phyloP scores from a whole-genome alignment of 2,888 invertebrate genomes.

The Gibbula magus region DNA sequence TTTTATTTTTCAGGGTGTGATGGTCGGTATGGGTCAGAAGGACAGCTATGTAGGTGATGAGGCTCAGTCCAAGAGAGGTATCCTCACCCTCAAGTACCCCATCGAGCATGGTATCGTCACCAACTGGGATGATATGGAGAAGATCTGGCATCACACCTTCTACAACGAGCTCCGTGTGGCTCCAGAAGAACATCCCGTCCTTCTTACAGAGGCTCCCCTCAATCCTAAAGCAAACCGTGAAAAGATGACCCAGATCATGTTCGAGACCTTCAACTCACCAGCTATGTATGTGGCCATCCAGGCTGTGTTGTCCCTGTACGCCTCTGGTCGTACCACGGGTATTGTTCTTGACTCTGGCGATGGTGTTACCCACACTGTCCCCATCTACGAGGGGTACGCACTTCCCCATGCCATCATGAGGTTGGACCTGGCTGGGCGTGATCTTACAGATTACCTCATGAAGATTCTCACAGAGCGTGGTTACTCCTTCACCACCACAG shows the following conservation, averaged over 20 bases:
- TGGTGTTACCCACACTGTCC: constrained; percentile 95
- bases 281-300: constrained; percentile 96
- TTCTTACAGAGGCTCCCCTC: constrained; percentile 90
- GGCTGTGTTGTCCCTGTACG: constrained; percentile 95
- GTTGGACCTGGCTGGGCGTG: constrained; percentile 62
- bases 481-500: constrained; percentile 78
- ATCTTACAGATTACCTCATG: constrained; percentile 65
- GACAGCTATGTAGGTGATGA: constrained; percentile 71
- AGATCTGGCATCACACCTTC: constrained; percentile 74
- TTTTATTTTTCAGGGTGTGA: constrained; percentile 48
- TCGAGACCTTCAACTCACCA: constrained; percentile 89
- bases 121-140: constrained; percentile 74
- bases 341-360: constrained; percentile 96
- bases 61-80: constrained; percentile 70
- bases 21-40: constrained; percentile 68
- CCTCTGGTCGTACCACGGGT: constrained; percentile 97
- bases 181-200: constrained; percentile 87
- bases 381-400: constrained; percentile 77
- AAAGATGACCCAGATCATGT: constrained; percentile 84
- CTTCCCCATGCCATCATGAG: constrained; percentile 63
- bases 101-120: constrained; percentile 73
- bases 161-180: constrained; percentile 75
- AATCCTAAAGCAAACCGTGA: constrained; percentile 91
- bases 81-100: constrained; percentile 71
- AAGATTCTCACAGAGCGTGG: constrained; percentile 78